These are phyloP conservation scores for Myrmecobius fasciatus DNA, from an alignment of 2,113 vertebrate species.

Conservation along the genomic window DNA sequence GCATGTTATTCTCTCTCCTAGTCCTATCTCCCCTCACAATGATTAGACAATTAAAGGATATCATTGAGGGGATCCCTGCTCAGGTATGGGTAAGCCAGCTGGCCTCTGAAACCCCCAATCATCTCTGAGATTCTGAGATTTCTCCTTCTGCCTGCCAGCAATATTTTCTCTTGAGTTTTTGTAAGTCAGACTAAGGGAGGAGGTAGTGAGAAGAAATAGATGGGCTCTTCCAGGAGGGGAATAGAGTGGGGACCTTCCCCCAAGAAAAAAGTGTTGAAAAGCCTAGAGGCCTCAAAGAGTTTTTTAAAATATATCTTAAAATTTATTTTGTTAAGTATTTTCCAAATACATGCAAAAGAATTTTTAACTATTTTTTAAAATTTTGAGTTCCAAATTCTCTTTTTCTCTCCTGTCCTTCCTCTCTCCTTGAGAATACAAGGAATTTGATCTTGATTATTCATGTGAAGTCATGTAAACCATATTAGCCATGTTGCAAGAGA, in stretches of 20 bases:
- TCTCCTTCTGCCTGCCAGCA: neutral
- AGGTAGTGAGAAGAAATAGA: neutral
- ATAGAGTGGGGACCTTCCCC: neutral
- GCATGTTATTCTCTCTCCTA: neutral
- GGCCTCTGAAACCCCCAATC: neutral
- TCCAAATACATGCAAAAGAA: neutral
- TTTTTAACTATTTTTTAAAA: neutral
- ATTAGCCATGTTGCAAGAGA: neutral
- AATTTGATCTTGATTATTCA: neutral
- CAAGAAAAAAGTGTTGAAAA: neutral
- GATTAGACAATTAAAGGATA: neutral
- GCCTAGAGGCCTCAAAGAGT: neutral
- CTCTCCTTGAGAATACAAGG: neutral
- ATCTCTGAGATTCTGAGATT: neutral
- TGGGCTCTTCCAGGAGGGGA: neutral
- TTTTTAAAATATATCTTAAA: neutral
- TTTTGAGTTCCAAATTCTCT: neutral
- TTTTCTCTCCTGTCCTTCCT: neutral
- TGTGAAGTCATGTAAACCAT: neutral
- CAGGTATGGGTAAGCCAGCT: neutral
- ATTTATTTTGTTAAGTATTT: neutral
- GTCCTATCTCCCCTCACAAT: neutral
- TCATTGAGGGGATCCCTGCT: neutral
- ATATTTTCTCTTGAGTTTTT: neutral
- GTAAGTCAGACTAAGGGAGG: neutral